Evolutionary conservation across 1,140 invertebrate genomes (phyloP).

Genomic region (fruit fly (Drosophila melanogaster)): Release_6_plus_ISO1_MT NC_004354.4:9123001-9123500

Average conservation of each 20-base stretch:
- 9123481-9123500: constrained; percentile 78
- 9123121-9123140: constrained; percentile 48
- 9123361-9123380: constrained; percentile 60
- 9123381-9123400: constrained; percentile 16
- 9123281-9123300: constrained; percentile 78
- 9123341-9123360: constrained; percentile 9
- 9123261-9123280: constrained; percentile 70
- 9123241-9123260: constrained; percentile 32
- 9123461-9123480: constrained; percentile 51
- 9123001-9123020: neutral
- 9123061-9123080: constrained; percentile 9
- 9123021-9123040: neutral
- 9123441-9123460: constrained; percentile 63
- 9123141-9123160: constrained; percentile 39
- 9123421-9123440: constrained; percentile 52
- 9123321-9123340: constrained; percentile 25
- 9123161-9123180: constrained; percentile 22
- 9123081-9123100: constrained; percentile 4
- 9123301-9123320: constrained; percentile 51
- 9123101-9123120: constrained; percentile 6
- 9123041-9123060: neutral
- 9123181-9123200: constrained; percentile 48
- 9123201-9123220: constrained; percentile 46
- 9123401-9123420: constrained; percentile 7
- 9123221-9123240: constrained; percentile 31